Base-by-base conservation (phyloP, 2,888 invertebrate genomes). In the Galerucella calmariensis region DNA sequence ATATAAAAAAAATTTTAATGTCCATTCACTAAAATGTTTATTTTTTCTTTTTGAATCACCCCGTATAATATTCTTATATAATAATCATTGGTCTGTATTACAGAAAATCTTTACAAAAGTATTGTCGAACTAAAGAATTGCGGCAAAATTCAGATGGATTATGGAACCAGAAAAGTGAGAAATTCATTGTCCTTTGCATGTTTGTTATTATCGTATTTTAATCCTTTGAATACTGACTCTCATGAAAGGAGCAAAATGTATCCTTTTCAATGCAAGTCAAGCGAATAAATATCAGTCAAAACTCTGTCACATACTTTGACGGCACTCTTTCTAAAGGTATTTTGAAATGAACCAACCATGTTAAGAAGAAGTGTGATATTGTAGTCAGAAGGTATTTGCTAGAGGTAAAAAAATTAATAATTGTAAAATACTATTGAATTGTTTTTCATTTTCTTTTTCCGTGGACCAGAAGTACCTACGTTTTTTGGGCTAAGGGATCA, bases 231-330 rank as follows among this genome's bases (percentile, higher is more conserved):
- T 81, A 78, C 82, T 73, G 74, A 81, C 79, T 76, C 79, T 79
- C 69, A 80, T 82, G 81, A 82, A 78, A 73, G 77, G 75, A 76
- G 75, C 75, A 79, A 79, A 81, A 81, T 74, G 69, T 70, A 74
- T 76, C 80, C 80, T 70, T 81, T 82, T 82, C 78, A 79, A 61
- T 77, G 76, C 79, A 81, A 83, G 79, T 82, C 82, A 81, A 78
- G 80, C 83, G 82, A 79, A 79, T 82, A 83, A 83, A 83, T 81
- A 82, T 82, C 82, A 82, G 83, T 83, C 83, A 83, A 82, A 83
- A 83, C 83, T 79, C 79, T 80, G 81, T 83, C 82, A 82, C 80
- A 83, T 78, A 73, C 75, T 68, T 59, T 61, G 73, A 74, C 59
- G 70, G 66, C 58, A 66, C 35, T 44, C 20, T 68, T 53, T 62